Base-by-base conservation (phyloP, 2,888 invertebrate genomes). In the Halocaridina rubra region DNA sequence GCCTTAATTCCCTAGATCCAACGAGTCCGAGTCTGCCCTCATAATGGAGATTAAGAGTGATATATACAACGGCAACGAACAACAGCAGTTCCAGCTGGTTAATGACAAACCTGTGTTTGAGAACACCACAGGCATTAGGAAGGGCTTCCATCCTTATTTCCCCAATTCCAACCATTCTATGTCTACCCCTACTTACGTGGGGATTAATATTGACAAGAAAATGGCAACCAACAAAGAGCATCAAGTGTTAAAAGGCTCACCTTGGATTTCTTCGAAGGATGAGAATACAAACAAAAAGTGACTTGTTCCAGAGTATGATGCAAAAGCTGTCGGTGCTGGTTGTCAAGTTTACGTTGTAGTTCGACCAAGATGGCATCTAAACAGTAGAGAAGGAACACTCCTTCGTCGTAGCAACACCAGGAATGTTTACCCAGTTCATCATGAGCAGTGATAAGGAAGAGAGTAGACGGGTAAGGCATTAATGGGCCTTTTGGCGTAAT, bases 261-360 rank as follows among this genome's bases (percentile, higher is more conserved):
- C 90, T 93, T 94, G 79, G 92, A 93, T 89, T 94, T 94, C 90
- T 94, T 95, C 84, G 93, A 94, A 0, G 96, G 96, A 91, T 96
- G 95, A 0, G 95, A 95, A 90, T 95, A 98, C 1, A 98, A 92
- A 90, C 98, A 98, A 91, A 94, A 97, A 85, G 95, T 93, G 86
- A 94, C 93, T 91, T 98, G 98, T 90, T 98, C 98, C 90, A 97
- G 92, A 89, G 95, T 94, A 89, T 95, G 86, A n/a, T 82, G 85
- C 19, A 88, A 74, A 27, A 80, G 64, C 59, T 81, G 74, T 53
- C 61, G 53, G 74, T 87, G 81, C 24, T 81, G 85, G 22, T 46
- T 72, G 10, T 84, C 88, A 87, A 32, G 84, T 71, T 8, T 80
- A 75, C 57, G 89, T 22, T 88, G 86, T 39, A 90, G 88, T 79